phyloP scores from a whole-genome alignment of 2,888 invertebrate species.

The Galerucella calmariensis region DNA sequence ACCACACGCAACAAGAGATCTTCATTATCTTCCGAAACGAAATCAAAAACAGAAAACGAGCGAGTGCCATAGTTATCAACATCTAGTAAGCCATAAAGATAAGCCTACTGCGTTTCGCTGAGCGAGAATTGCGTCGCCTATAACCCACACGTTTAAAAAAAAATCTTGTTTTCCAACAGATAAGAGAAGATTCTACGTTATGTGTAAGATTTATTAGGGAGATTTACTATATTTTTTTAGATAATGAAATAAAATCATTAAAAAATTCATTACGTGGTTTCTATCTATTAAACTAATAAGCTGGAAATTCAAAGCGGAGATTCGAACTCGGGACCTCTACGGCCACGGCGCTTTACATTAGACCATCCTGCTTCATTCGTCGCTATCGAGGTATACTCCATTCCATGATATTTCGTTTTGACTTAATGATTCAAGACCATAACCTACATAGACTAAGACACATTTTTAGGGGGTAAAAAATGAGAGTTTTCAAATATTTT shows the following conservation, averaged over 20 bases:
- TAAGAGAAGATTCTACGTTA: conserved; percentile 10
- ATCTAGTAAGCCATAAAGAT: conserved; percentile 51
- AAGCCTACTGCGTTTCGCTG: conserved; percentile 43
- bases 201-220: conserved; percentile 8
- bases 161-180: conserved; percentile 26
- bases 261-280: neutral
- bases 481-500: too few species aligned
- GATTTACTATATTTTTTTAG: neutral
- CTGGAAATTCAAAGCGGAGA: too few species aligned
- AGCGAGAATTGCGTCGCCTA: conserved; percentile 32
- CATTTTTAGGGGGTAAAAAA: too few species aligned
- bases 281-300: too few species aligned
- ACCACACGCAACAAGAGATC: conserved; percentile 35
- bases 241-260: neutral
- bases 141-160: conserved; percentile 23
- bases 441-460: too few species aligned
- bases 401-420: too few species aligned
- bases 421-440: too few species aligned
- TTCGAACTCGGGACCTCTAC: too few species aligned
- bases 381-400: too few species aligned
- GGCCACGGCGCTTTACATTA: too few species aligned
- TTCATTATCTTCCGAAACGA: conserved; percentile 30
- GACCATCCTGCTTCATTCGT: too few species aligned
- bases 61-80: conserved; percentile 47
- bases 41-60: conserved; percentile 44